Percentiles rank a stretch among this genome's conserved stretches.
Evolutionary conservation across 2,797 vertebrate genomes (phyloP).

Genomic region (Propithecus perrieri): DNA sequence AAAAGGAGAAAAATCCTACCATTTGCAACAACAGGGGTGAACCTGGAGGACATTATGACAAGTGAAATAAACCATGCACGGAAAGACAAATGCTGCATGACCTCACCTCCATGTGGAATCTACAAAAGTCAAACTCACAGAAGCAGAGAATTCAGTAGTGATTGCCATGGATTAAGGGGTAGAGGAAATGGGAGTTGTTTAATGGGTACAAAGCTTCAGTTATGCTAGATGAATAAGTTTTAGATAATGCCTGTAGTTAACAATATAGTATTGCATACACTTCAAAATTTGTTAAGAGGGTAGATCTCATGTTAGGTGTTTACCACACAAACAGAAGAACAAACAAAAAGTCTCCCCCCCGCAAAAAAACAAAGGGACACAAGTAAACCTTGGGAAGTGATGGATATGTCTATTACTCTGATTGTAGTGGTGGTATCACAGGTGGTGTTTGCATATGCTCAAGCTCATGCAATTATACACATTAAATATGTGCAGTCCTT

Average conservation of each 20-base stretch:
- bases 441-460: not conserved
- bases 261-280: not conserved
- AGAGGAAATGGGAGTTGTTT: not conserved
- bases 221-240: not conserved
- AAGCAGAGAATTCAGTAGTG: not conserved
- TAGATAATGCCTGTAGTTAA: not conserved
- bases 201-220: not conserved
- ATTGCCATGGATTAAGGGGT: not conserved
- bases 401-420: not conserved
- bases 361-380: not conserved
- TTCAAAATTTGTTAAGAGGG: not conserved
- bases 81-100: not conserved
- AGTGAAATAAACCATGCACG: not conserved
- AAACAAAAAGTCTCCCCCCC: not conserved
- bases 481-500: not conserved
- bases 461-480: no score
- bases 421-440: not conserved
- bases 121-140: not conserved
- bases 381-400: not conserved
- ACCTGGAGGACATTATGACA: not conserved
- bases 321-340: not conserved
- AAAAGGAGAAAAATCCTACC: not conserved
- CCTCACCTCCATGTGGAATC: not conserved
- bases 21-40: not conserved
- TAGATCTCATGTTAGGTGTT: not conserved